Conservation (phyloP, 2,113 vertebrate species). For the Cervus canadensis region DNA sequence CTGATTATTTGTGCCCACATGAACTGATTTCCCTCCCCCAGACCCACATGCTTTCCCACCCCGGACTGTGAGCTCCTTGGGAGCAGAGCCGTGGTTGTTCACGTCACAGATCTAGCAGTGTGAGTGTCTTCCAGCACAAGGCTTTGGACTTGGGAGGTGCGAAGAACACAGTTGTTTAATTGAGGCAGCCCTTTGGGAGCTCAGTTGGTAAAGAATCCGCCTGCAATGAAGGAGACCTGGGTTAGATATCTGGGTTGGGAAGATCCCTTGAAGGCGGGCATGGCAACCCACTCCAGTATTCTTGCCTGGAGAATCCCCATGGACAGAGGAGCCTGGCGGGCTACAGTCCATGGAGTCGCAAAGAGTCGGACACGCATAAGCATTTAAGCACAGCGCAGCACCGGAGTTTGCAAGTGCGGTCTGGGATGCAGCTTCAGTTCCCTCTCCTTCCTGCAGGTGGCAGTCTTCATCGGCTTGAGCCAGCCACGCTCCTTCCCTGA, state of each 20-base stretch:
- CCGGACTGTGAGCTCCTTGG: background rate
- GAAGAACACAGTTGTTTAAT: background rate
- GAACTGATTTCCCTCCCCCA: background rate
- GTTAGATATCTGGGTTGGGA: background rate
- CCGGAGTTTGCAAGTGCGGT: rapidly evolving
- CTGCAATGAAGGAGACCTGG: background rate
- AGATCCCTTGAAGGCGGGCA: background rate
- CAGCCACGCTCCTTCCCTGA: background rate
- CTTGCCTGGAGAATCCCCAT: background rate
- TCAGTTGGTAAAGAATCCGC: background rate
- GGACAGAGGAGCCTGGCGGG: background rate
- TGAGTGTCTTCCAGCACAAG: background rate
- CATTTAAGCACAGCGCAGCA: background rate
- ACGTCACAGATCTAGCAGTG: background rate
- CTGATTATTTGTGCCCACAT: background rate
- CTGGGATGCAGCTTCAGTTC: background rate
- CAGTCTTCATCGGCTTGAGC: background rate
- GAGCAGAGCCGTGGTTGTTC: background rate
- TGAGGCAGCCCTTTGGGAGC: background rate
- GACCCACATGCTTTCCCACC: background rate
- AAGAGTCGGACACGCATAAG: background rate
- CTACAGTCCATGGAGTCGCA: background rate
- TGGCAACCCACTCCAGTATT: background rate
- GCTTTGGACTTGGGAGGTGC: background rate
- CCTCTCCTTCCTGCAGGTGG: constrained; percentile 42